Conservation (phyloP, 2,888 invertebrate species). For the Luperina nickerlii region DNA sequence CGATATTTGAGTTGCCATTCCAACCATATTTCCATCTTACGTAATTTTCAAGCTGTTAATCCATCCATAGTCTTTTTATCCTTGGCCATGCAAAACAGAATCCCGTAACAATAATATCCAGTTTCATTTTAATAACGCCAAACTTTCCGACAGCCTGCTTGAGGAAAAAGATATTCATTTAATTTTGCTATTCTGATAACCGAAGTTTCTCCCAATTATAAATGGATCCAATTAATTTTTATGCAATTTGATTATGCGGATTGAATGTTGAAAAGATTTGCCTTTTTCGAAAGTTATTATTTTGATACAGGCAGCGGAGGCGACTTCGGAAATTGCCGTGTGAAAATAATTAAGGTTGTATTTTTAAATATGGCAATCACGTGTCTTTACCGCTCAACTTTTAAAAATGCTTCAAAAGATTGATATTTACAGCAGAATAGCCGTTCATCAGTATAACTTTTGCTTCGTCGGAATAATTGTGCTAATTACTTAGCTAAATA, state of each 20-base stretch:
- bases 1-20: too few species aligned
- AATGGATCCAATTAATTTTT: constrained; percentile 48
- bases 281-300: background rate
- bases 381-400: background rate
- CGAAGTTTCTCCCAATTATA: constrained; percentile 51
- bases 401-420: background rate
- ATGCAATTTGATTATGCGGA: constrained; percentile 51
- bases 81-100: constrained; percentile 4
- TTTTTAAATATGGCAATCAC: background rate
- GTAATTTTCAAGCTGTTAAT: constrained; percentile 7
- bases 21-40: background rate
- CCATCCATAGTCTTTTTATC: background rate
- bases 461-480: background rate
- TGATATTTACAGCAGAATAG: background rate
- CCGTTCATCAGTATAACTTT: background rate
- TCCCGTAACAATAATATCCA: constrained; percentile 42
- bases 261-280: constrained; percentile 25
- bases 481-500: background rate
- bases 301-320: background rate
- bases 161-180: constrained; percentile 41
- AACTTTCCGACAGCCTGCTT: constrained; percentile 34
- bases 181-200: constrained; percentile 35
- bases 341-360: constrained; percentile 2
- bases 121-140: constrained; percentile 50
- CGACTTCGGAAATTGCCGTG: background rate